Conservation (phyloP, 1,140 invertebrate species). For the Maconellicoccus hirsutus region DNA sequence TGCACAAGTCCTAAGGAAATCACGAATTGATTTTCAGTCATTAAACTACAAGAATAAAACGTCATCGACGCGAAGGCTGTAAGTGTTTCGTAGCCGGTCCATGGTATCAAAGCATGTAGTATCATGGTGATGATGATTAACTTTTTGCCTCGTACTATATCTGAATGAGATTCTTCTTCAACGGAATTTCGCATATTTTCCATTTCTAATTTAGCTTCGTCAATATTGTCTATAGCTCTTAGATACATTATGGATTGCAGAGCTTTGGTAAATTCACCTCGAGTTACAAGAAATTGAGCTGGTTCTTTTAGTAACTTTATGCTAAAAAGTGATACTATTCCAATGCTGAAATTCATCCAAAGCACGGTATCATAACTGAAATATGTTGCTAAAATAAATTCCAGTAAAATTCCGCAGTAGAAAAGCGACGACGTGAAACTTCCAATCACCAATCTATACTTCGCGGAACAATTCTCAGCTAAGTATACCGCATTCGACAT, state of each 20-base stretch:
- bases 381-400: slow-evolving; percentile 62
- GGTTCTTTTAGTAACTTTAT: slow-evolving; percentile 68
- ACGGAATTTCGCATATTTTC: slow-evolving; percentile 30
- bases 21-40: slow-evolving; percentile 26
- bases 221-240: slow-evolving; percentile 35
- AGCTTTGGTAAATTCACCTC: slow-evolving; percentile 48
- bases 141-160: slow-evolving; percentile 35
- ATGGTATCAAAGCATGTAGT: slow-evolving; percentile 23
- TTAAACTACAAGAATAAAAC: slow-evolving; percentile 32
- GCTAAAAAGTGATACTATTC: slow-evolving; percentile 48
- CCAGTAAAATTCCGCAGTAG: slow-evolving; percentile 60
- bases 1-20: slow-evolving; percentile 29
- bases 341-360: slow-evolving; percentile 46
- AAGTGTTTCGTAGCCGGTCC: slow-evolving; percentile 29
- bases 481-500: slow-evolving; percentile 69
- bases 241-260: slow-evolving; percentile 49
- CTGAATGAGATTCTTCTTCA: slow-evolving; percentile 34
- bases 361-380: slow-evolving; percentile 53
- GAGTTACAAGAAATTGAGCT: slow-evolving; percentile 53
- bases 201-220: slow-evolving; percentile 20
- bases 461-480: slow-evolving; percentile 52
- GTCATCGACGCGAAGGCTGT: slow-evolving; percentile 29
- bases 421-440: slow-evolving; percentile 70
- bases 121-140: slow-evolving; percentile 41
- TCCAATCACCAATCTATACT: slow-evolving; percentile 37